Percentiles rank a stretch among this genome's conserved stretches.
These are phyloP conservation scores for Lineus longissimus DNA, from an alignment of 1,140 invertebrate genomes.

Conservation along the genomic window DNA sequence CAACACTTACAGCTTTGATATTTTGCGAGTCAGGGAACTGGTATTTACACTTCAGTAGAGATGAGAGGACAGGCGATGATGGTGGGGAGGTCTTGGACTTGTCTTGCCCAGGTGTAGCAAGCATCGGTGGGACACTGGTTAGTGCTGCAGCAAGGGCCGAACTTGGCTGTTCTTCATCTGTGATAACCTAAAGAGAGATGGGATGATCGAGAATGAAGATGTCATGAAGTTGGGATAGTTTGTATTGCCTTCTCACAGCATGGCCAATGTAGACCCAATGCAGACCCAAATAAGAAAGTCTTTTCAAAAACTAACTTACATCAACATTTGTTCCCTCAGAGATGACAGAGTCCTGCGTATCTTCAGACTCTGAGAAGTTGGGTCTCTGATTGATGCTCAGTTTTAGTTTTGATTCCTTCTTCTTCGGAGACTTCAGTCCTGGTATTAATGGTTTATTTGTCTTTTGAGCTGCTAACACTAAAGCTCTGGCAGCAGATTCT, in stretches of 20 bases:
- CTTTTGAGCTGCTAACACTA: background rate
- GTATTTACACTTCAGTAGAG: conserved; percentile 67
- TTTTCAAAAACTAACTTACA: too few relatives aligned
- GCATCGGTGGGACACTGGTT: conserved; percentile 15
- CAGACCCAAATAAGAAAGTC: too few relatives aligned
- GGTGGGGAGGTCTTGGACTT: conserved; percentile 27
- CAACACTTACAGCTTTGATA: conserved; percentile 31
- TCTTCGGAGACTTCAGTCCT: conserved; percentile 23
- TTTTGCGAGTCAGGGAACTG: conserved; percentile 29
- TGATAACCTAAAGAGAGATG: conserved; percentile 15
- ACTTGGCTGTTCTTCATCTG: conserved; percentile 23
- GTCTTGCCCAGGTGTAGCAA: conserved; percentile 9
- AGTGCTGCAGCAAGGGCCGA: conserved; percentile 4
- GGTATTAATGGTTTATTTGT: background rate
- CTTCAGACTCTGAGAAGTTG: conserved; percentile 14
- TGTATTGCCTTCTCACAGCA: too few relatives aligned
- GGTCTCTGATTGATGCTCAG: background rate
- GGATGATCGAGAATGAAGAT: background rate
- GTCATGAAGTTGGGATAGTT: background rate
- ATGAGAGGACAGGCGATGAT: conserved; percentile 73
- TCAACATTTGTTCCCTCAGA: background rate
- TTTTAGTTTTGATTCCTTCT: conserved; percentile 2
- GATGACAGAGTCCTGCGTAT: conserved; percentile 31
- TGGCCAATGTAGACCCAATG: too few relatives aligned
- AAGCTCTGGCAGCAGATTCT: conserved; percentile 39